Evolutionary conservation across 1,140 invertebrate genomes (phyloP).

Genomic region (Phthorimaea operculella): DNA sequence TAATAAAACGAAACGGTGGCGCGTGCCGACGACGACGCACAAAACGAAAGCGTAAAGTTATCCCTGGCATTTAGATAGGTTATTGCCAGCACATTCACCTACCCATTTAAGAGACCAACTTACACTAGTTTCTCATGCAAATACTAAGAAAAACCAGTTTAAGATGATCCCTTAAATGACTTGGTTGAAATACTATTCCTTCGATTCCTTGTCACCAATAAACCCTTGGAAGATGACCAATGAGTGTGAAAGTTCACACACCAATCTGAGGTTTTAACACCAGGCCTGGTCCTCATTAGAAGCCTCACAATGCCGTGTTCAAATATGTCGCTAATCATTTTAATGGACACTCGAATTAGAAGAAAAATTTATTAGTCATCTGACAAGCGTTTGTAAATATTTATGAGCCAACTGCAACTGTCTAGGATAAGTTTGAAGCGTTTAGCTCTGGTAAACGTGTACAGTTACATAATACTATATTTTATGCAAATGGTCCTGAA

Average conservation of each 20-base stretch:
- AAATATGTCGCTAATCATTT: constrained; percentile 49
- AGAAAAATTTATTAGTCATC: constrained; percentile 17
- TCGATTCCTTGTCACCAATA: constrained; percentile 4
- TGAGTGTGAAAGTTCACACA: constrained; percentile 65
- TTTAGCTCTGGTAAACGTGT: too few species aligned
- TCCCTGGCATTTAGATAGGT: neutral
- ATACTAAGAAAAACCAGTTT: too few species aligned
- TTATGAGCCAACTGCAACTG: neutral
- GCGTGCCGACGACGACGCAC: neutral
- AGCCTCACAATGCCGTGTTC: constrained; percentile 19
- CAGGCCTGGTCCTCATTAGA: constrained; percentile 45
- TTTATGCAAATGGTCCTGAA: too few species aligned
- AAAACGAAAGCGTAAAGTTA: neutral
- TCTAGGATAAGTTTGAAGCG: too few species aligned
- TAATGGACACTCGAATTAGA: constrained; percentile 45
- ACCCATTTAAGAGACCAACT: too few species aligned
- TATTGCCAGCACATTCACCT: too few species aligned
- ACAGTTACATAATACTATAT: too few species aligned
- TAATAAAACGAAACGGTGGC: neutral
- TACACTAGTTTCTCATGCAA: too few species aligned
- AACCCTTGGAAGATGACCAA: constrained; percentile 23
- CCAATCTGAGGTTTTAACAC: constrained; percentile 65
- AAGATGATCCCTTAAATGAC: too few species aligned
- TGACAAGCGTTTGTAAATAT: neutral
- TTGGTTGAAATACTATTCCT: too few species aligned